phyloP scores from a whole-genome alignment of 2,113 vertebrate genomes.

The Mandrillus leucophaeus region DNA sequence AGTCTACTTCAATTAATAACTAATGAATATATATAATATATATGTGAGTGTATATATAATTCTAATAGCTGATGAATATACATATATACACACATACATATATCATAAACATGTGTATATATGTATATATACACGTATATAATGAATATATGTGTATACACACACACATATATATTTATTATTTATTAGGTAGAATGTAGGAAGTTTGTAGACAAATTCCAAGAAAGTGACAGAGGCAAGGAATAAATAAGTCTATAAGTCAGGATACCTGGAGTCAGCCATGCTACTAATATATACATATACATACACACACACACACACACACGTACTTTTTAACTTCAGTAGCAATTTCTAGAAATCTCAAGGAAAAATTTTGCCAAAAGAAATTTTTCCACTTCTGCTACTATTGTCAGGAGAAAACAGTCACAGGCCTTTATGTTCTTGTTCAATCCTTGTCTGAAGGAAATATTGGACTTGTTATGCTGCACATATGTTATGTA shows the following conservation, averaged over 20 bases:
- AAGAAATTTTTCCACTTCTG: background rate
- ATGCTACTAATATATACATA: background rate
- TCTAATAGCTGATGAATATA: too few relatives aligned
- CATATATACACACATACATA: too few relatives aligned
- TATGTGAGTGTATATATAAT: background rate
- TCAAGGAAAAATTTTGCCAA: background rate
- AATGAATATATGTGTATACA: too few relatives aligned
- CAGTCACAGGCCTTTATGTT: slow-evolving; percentile 51
- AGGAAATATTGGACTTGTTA: slow-evolving; percentile 71
- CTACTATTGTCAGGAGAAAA: slow-evolving; percentile 8
- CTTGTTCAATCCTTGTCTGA: slow-evolving; percentile 65
- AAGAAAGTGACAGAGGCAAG: background rate
- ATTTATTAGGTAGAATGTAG: background rate
- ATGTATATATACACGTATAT: too few relatives aligned
- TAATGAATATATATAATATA: background rate
- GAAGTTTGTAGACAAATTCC: background rate
- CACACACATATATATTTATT: background rate
- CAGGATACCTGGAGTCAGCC: background rate
- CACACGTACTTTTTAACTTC: background rate
- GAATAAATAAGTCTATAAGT: background rate
- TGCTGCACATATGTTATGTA: slow-evolving; percentile 70
- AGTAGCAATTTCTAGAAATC: background rate
- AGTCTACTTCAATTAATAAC: background rate
- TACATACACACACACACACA: too few relatives aligned
- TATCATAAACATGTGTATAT: too few relatives aligned